Conservation (phyloP, 2,888 invertebrate species). For the Mactromeris polynyma region DNA sequence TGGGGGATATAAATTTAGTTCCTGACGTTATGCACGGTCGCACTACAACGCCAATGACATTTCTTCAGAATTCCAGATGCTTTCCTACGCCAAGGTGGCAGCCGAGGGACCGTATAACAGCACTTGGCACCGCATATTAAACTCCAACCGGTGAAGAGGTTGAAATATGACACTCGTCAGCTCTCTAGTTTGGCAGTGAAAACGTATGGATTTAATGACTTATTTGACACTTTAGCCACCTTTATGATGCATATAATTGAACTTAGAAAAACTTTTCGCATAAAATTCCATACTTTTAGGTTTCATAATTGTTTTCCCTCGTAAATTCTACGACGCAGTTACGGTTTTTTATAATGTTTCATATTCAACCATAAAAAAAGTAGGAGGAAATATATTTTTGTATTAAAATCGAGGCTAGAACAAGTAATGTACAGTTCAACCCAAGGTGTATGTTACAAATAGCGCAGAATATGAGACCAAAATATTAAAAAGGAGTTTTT, state of each 20-base stretch:
- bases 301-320: neutral
- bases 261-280: slow-evolving; percentile 1
- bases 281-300: slow-evolving; percentile 4
- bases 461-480: slow-evolving; percentile 42
- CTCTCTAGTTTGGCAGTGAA: slow-evolving; percentile 50
- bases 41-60: slow-evolving; percentile 38
- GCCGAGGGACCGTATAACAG: slow-evolving; percentile 43
- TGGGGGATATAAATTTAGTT: slow-evolving; percentile 58
- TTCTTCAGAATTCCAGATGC: slow-evolving; percentile 44
- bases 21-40: slow-evolving; percentile 30
- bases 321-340: slow-evolving; percentile 15
- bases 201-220: slow-evolving; percentile 52
- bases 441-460: slow-evolving; percentile 42
- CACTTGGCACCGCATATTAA: slow-evolving; percentile 39
- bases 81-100: slow-evolving; percentile 9
- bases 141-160: slow-evolving; percentile 30
- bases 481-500: slow-evolving; percentile 51
- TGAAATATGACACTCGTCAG: slow-evolving; percentile 32
- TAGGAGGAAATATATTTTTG: neutral
- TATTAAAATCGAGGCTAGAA: neutral
- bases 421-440: slow-evolving; percentile 29
- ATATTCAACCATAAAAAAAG: neutral
- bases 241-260: slow-evolving; percentile 25
- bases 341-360: neutral
- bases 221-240: slow-evolving; percentile 35